phyloP scores from a whole-genome alignment of 2,113 vertebrate genomes.

The Sylvietta virens region DNA sequence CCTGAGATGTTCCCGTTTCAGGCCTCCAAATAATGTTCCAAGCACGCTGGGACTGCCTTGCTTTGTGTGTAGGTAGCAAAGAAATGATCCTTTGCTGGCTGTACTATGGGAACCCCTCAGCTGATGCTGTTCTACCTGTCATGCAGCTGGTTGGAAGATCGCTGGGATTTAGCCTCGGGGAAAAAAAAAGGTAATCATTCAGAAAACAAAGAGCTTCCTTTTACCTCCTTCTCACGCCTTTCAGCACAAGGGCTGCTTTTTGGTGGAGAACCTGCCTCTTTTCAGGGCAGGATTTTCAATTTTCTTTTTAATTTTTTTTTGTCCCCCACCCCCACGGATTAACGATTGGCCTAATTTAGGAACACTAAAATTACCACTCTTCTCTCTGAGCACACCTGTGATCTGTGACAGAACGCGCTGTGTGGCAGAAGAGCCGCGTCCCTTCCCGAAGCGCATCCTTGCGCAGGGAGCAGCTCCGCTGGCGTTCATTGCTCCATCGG shows the following conservation, averaged over 20 bases:
- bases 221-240: background rate
- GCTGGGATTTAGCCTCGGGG: background rate
- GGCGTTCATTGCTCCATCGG: background rate
- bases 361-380: slow-evolving; percentile 8
- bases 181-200: background rate
- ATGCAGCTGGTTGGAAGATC: background rate
- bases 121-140: background rate
- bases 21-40: background rate
- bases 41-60: background rate
- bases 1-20: background rate
- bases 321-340: background rate
- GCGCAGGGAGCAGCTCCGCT: background rate
- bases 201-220: background rate
- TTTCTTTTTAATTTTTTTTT: background rate
- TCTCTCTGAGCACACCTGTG: slow-evolving; percentile 42
- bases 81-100: background rate
- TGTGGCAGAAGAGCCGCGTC: slow-evolving; percentile 1
- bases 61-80: background rate
- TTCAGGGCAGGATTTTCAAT: slow-evolving; percentile 38
- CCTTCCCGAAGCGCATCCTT: background rate
- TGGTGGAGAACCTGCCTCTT: slow-evolving; percentile 54
- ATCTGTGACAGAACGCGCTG: slow-evolving; percentile 29
- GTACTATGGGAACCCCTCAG: background rate
- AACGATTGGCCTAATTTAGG: slow-evolving; percentile 49
- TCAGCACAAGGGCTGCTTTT: background rate